phyloP scores from a whole-genome alignment of 1,140 invertebrate genomes.

The Brachystomella parvula region DNA sequence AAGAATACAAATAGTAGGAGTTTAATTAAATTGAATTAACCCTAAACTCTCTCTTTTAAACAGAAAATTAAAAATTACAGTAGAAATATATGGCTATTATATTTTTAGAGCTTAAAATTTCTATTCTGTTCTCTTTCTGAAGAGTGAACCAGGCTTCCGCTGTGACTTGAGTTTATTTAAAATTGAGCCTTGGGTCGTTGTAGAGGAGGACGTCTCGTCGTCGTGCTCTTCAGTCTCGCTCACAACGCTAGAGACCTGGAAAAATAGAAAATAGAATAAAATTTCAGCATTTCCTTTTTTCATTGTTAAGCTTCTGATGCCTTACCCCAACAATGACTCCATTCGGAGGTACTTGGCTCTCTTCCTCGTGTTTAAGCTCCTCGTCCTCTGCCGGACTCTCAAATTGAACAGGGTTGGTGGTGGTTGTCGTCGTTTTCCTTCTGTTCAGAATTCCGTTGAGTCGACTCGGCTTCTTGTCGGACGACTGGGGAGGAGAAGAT shows the following conservation, averaged over 20 bases:
- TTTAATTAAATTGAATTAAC: too few species aligned
- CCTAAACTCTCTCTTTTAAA: too few species aligned
- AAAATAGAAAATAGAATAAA: constrained; percentile 1
- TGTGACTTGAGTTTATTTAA: constrained; percentile 33
- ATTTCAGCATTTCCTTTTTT: not conserved
- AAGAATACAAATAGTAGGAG: too few species aligned
- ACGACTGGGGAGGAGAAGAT: not conserved
- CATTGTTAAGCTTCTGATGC: not conserved
- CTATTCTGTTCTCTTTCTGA: constrained; percentile 19
- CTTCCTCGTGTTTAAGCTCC: constrained; percentile 14
- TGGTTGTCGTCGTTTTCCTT: constrained; percentile 24
- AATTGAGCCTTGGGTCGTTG: constrained; percentile 31
- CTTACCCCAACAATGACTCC: constrained; percentile 35
- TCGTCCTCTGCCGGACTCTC: constrained; percentile 17
- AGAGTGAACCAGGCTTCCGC: constrained; percentile 35
- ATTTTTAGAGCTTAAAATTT: too few species aligned
- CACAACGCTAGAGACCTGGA: constrained; percentile 33
- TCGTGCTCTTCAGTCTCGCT: constrained; percentile 26
- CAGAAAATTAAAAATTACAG: too few species aligned
- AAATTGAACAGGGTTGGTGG: constrained; percentile 12
- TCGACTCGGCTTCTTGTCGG: constrained; percentile 30
- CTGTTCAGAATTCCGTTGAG: constrained; percentile 33
- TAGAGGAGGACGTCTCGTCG: constrained; percentile 9
- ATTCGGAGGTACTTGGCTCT: constrained; percentile 6
- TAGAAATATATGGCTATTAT: too few species aligned